Evolutionary conservation across 2,888 invertebrate genomes (phyloP).

Genomic region (Gymnosoma rotundatum): DNA sequence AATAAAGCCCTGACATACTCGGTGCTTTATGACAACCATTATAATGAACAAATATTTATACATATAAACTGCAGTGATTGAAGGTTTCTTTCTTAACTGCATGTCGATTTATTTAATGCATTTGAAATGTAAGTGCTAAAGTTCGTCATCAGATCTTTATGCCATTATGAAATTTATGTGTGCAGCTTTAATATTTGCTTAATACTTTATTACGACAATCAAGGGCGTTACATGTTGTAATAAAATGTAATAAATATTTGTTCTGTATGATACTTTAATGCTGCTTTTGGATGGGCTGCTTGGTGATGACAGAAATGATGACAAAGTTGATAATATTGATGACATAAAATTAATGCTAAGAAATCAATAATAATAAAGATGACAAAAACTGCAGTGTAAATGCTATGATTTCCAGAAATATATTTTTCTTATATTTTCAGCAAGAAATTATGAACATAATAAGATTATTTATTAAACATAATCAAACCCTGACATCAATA

Average conservation of each 20-base stretch:
- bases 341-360: neutral
- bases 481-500: too few relatives aligned
- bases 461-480: too few relatives aligned
- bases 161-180: slow-evolving; percentile 27
- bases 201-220: slow-evolving; percentile 4
- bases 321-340: slow-evolving; percentile 7
- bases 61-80: neutral
- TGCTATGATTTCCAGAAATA: neutral
- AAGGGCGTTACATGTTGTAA: slow-evolving; percentile 38
- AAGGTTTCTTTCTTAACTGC: neutral
- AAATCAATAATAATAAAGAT: slow-evolving; percentile 3
- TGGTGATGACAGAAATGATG: slow-evolving; percentile 11
- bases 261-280: neutral
- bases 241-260: slow-evolving; percentile 31
- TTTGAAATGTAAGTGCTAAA: slow-evolving; percentile 25
- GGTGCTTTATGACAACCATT: neutral
- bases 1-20: slow-evolving; percentile 24
- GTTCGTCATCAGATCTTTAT: slow-evolving; percentile 34
- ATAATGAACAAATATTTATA: neutral
- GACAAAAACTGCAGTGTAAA: neutral
- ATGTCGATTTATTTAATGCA: neutral
- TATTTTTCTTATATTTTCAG: too few relatives aligned
- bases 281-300: neutral
- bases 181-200: neutral
- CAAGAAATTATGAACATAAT: too few relatives aligned